Evolutionary conservation across 2,797 vertebrate genomes (phyloP), one percentile per base, ranked within the genome.

Genomic region (Catharus ustulatus): DNA sequence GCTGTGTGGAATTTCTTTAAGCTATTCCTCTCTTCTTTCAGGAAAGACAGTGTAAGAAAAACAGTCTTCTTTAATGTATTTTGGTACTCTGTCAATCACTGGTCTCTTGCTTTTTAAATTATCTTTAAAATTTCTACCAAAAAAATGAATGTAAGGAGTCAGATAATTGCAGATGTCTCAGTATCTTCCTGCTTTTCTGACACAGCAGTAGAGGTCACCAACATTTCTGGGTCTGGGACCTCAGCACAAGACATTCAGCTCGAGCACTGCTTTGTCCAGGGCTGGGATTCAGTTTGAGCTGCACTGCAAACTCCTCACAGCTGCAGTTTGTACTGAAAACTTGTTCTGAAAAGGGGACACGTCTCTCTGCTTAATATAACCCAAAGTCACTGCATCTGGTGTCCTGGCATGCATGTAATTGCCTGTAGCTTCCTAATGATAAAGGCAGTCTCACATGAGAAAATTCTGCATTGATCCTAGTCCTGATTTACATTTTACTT

Each of bases 401-500:
- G 83, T 85, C 94, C 92, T 89, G 87, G 87, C 87, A 83, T 43
- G 46, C 63, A 22, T 94, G 79, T 72, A 87, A 91, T 89, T 94
- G 91, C 87, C 89, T 93, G 93, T 88, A 75, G 93, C 89, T 95
- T 91, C 76, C 93, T 85, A 72, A 85, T 69, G 87, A 84, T 78
- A 90, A 93, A 90, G 75, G 79, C 68, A 89, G 87, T 71, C 90
- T 90, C 90, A 86, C 45, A 43, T 32, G 84, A 89, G 80, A 66
- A 95, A 89, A 93, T 73, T 80, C 78, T 79, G 51, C 84, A 88
- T 92, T 45, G 84, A 89, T 90, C 73, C 81, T 51, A 23, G 52
- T 42, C 62, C 75, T 1, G 9, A 91, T 96, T 90, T 94, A 57
- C 91, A 78, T 90, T 91, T 94, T 69, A 36, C 87, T 90, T 93